These are phyloP conservation scores for Elegia similella DNA, from an alignment of 2,888 invertebrate genomes.

Conservation along the genomic window DNA sequence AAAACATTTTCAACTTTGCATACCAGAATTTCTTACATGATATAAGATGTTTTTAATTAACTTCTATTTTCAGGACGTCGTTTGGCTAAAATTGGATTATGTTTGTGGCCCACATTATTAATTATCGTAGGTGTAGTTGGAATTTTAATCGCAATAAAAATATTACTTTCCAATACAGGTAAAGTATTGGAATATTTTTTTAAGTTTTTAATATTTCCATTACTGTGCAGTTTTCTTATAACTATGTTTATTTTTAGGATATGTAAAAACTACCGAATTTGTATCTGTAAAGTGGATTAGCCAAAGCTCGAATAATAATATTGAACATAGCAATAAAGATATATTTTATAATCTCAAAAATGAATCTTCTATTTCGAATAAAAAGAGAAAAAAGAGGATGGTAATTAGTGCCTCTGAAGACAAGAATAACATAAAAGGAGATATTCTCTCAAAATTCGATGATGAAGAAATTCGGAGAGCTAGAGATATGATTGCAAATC, in stretches of 20 bases:
- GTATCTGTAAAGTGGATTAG: slow-evolving; percentile 49
- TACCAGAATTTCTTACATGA: no score
- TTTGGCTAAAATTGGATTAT: slow-evolving; percentile 23
- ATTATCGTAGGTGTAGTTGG: slow-evolving; percentile 37
- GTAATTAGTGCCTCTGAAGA: slow-evolving; percentile 9
- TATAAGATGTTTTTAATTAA: no score
- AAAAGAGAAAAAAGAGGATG: slow-evolving; percentile 46
- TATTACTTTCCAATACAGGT: slow-evolving; percentile 45
- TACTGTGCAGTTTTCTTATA: no score
- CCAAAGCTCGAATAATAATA: slow-evolving; percentile 47
- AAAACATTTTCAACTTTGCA: neutral
- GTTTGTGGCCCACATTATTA: slow-evolving; percentile 43
- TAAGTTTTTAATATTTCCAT: no score
- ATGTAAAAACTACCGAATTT: slow-evolving; percentile 48
- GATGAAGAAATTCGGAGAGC: slow-evolving; percentile 48
- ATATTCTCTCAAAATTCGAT: slow-evolving; percentile 36
- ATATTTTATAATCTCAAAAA: slow-evolving; percentile 50
- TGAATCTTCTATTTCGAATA: slow-evolving; percentile 32
- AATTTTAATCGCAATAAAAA: slow-evolving; percentile 15
- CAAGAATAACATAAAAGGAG: slow-evolving; percentile 23
- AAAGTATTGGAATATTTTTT: slow-evolving; percentile 18
- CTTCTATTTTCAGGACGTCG: slow-evolving; percentile 39
- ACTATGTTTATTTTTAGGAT: slow-evolving; percentile 37
- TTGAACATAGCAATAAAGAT: slow-evolving; percentile 42
- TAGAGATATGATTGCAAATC: slow-evolving; percentile 55